Evolutionary conservation across 2,888 invertebrate genomes (phyloP), one percentile per base, ranked within the genome.

Genomic region (Leptopilina drosophilae): DNA sequence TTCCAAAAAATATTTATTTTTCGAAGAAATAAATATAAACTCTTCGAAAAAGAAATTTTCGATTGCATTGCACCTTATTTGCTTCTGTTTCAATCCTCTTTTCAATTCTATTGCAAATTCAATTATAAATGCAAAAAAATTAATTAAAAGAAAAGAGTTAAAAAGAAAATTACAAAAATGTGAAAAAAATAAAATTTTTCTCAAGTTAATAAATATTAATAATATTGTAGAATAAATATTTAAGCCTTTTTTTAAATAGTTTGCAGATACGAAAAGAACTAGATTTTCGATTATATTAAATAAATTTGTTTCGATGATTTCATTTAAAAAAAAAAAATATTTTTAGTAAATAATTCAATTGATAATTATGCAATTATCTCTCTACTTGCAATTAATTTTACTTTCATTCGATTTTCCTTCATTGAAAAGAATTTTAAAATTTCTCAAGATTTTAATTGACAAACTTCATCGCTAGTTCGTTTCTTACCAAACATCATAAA

Each of bases 371-470:
- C 49, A 49, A 49, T 49, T 9, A 9, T 46, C 20, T 20, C 49
- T 49, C 49, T 49, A 49, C 11, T 49, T 49, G 49, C 49, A 12
- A 49, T 49, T 49, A 62, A 62, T 62, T 15, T 49, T 53, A 69
- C 33, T 53, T 26, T 53, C 26, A 46, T 14, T 53, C 53, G 7
- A 53, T 69, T 20, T 69, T 49, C 26, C 53, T 67, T 11, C 46
- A 67, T 49, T 9, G 11, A 49, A 11, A 49, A 49, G 11, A 49
- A 62, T 15, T 62, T 33, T 40, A 33, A 56, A 9, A 56, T 53
- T 73, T 73, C 33, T 14, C 15, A 5, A 40, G 73, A 56, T 56
- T 40, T 20, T 73, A 73, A 73, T 73, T 73, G 73, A 73, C 73
- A 59, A 73, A 40, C n/a, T 73, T 56, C 14, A 53, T 56, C 56